phyloP scores from a whole-genome alignment of 2,113 vertebrate species.

The Phalacrocorax aristotelis region DNA sequence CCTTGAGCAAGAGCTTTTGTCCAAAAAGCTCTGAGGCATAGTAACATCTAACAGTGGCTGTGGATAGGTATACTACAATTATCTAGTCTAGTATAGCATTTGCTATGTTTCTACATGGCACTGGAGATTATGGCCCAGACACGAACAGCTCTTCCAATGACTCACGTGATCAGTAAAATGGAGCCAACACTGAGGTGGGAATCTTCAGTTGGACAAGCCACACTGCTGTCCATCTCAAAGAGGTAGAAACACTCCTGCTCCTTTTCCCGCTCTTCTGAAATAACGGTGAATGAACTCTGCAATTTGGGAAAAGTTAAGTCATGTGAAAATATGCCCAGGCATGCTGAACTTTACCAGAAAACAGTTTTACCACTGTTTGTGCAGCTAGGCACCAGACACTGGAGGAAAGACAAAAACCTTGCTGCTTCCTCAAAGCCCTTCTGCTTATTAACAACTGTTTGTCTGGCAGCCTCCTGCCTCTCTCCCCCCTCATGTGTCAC shows the following conservation, averaged over 20 bases:
- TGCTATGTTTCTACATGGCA: neutral
- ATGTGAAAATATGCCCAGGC: neutral
- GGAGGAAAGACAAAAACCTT: neutral
- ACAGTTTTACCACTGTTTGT: neutral
- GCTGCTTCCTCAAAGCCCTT: neutral
- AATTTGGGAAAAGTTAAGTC: neutral
- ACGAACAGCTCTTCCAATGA: neutral
- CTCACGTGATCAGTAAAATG: conserved; percentile 91
- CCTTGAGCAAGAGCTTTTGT: neutral
- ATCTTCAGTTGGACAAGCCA: conserved; percentile 80
- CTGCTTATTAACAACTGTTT: neutral
- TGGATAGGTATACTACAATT: neutral
- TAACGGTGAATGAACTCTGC: conserved; percentile 79
- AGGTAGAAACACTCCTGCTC: conserved; percentile 87
- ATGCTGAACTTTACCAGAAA: neutral
- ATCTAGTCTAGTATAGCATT: neutral
- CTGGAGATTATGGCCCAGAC: neutral
- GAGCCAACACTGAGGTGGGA: conserved; percentile 87
- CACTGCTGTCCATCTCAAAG: conserved; percentile 88
- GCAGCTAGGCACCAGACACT: neutral
- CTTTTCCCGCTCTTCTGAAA: conserved; percentile 82
- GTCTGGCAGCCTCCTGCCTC: neutral
- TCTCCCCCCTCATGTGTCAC: neutral
- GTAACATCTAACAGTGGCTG: neutral
- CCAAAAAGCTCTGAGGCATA: neutral